Evolutionary conservation across 1,140 invertebrate species (phyloP), one percentile per base, ranked within the genome.

Genomic region (Lucilia sericata): DNA sequence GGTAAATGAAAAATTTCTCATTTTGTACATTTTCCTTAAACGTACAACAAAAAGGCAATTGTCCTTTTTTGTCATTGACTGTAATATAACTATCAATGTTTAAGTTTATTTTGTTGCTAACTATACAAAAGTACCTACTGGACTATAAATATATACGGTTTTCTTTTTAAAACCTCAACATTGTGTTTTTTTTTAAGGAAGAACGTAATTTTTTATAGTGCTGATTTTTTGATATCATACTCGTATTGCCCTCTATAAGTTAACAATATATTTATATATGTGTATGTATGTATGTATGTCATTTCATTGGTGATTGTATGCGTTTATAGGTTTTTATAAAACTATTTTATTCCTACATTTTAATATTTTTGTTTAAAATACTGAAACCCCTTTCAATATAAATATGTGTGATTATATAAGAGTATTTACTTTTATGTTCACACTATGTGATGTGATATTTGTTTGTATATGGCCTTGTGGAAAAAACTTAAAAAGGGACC

Each of bases 121-220:
- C n/a, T 70, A 21, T 76, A 5, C 30, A 0, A 76, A 17, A 76
- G 74, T 76, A 13, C 30, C 30, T 76, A 30, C 14, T 36, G 30
- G 74, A 5, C 9, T 14, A 36, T 76, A 13, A 36, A 42, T 17
- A 76, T 76, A 25, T 76, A 8, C 42, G 10, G 42, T 42, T 42
- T 42, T 42, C 42, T 42, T 76, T 76, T 36, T 42, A 36, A 76
- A 42, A 4, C 12, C 19, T 9, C 21, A 70, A 70, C 19, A 25
- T 3, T 19, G 17, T 65, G 2, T 65, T 65, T 65, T 65, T 65
- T 65, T n/a, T 19, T 65, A n/a, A n/a, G 55, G 60, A 65, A 65
- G 17, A 65, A 5, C n/a, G 60, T 65, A 65, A 65, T 65, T 65
- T 65, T 65, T 65, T 65, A 65, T 65, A 19, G 60, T 19, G 60